phyloP scores from a whole-genome alignment of 2,797 vertebrate genomes.

The Anguilla anguilla region DNA sequence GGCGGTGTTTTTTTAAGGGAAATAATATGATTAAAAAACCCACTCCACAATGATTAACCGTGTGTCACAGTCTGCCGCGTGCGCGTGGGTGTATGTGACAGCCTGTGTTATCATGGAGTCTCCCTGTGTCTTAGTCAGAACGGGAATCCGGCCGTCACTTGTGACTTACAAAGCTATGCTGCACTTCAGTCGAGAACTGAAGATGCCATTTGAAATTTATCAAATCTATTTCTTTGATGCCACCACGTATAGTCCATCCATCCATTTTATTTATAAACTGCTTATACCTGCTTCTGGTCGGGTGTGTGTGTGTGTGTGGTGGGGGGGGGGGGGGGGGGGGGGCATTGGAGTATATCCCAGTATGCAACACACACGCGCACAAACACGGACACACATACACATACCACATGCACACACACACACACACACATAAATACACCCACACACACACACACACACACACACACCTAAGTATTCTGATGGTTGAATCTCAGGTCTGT shows the following conservation, averaged over 20 bases:
- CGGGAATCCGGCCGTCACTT: neutral
- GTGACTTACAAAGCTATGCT: neutral
- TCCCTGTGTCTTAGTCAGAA: neutral
- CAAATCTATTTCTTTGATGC: neutral
- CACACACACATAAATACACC: slow-evolving; percentile 16
- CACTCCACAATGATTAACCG: neutral
- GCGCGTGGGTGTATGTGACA: neutral
- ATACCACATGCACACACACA: neutral
- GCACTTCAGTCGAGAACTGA: neutral
- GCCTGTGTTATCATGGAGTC: neutral
- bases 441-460: slow-evolving; percentile 16
- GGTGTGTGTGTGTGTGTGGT: too few species aligned
- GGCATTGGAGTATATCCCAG: too few species aligned
- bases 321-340: too few species aligned
- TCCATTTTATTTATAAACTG: neutral
- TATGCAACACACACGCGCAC: too few species aligned
- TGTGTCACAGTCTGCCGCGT: neutral
- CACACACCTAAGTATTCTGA: neutral
- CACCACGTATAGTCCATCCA: neutral
- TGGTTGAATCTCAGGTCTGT: neutral
- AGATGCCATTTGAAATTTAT: neutral
- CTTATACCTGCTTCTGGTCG: neutral
- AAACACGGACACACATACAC: too few species aligned
- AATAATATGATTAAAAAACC: neutral
- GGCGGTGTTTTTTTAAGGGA: neutral